Evolutionary conservation across 1,140 invertebrate species (phyloP), one percentile per base, ranked within the genome.

Genomic region (Papilio aristodemus): DNA sequence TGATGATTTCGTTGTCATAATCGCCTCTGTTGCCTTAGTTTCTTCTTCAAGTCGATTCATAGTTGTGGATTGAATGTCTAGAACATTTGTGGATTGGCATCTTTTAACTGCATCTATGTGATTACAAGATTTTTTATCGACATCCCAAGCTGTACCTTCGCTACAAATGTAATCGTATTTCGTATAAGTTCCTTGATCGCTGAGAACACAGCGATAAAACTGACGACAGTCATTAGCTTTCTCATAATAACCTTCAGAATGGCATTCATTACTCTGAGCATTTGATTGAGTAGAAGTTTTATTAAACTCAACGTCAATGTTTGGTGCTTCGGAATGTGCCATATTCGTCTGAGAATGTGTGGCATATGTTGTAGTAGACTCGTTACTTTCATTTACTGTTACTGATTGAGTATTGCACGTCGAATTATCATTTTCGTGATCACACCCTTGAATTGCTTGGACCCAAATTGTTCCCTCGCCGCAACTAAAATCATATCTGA

Each of bases 381-480:
- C 41, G 46, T 69, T 37, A 37, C 64, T 37, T 69, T 70, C 50
- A 43, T 71, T 77, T 32, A 75, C 77, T 68, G 79, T 75, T 37
- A 68, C 71, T 37, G 71, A 69, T 71, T 67, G 69, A 68, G 60
- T 50, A 64, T 41, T 74, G 74, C 84, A 88, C 69, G 83, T 81
- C 37, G 80, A 73, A 39, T 93, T 93, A 43, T 91, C 92, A 80
- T 85, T 92, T 54, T 93, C 91, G 84, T 95, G 93, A 86, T 96
- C 95, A 84, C 95, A 96, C 17, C 92, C 93, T 84, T 93, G 89
- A 63, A 93, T 88, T 14, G 93, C 85, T 75, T 94, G 93, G 86
- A 96, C 95, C 95, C 95, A 96, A 62, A 95, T 93, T 1, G 95
- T 97, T 68, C 95, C 95, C 69, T 92, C 90, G 13, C 94, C 95